phyloP scores from a whole-genome alignment of 2,113 vertebrate species.

The Tupaia chinensis region DNA sequence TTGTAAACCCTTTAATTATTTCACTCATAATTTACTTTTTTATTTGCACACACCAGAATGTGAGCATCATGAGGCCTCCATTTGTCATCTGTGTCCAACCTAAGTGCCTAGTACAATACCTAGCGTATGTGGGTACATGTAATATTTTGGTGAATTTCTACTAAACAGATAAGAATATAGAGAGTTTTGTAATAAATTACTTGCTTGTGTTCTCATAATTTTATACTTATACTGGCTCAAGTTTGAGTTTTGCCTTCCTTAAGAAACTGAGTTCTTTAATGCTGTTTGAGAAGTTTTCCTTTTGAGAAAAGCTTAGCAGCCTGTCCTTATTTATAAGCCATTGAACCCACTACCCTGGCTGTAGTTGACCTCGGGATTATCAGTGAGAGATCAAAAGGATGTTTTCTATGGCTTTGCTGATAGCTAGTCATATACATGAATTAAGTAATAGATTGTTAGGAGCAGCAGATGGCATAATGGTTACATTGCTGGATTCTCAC shows the following conservation, averaged over 20 bases:
- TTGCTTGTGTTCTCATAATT: not conserved
- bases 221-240: not conserved
- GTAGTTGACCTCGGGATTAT: not conserved
- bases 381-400: not conserved
- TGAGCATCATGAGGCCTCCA: not conserved
- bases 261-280: not conserved
- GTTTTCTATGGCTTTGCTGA: not conserved
- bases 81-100: not conserved
- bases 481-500: no score
- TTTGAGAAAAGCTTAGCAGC: not conserved
- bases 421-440: not conserved
- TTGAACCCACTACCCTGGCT: not conserved
- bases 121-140: not conserved
- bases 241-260: not conserved
- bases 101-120: not conserved
- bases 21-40: not conserved
- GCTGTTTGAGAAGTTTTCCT: not conserved
- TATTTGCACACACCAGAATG: not conserved
- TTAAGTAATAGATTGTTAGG: not conserved
- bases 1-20: not conserved
- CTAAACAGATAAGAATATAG: not conserved
- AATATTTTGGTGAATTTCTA: not conserved
- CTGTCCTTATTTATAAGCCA: not conserved
- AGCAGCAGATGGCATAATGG: no score
- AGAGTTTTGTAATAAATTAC: not conserved